Evolutionary conservation across 2,113 vertebrate species (phyloP), one percentile per base, ranked within the genome.

Genomic region (Lepidothrix coronata): DNA sequence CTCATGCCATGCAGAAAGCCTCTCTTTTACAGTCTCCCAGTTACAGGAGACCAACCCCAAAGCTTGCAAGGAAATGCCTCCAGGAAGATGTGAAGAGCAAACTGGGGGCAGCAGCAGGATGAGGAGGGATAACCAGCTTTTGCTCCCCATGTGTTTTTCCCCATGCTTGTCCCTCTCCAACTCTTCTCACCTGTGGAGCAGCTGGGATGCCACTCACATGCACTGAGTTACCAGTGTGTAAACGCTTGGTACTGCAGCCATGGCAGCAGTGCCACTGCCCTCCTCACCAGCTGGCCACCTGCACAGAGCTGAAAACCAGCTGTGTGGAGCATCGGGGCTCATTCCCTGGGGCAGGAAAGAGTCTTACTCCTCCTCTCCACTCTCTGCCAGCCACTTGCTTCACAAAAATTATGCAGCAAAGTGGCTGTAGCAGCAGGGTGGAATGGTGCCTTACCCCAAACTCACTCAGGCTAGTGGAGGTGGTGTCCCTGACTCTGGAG

Each of bases 301-400:
- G 33, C 0, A 0, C 1, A 0, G 52, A 39, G 24, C 37, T 43
- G 54, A 49, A 63, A 30, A 43, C 20, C 0, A 0, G 20, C 41
- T 7, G 7, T 8, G 3, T 0, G 3, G 35, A 61, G 55, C 44
- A 15, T 19, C 6, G n/a, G 20, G 14, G 25, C 44, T 23, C 17
- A 2, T 22, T 59, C 31, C 17, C 39, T 2, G 1, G 19, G 22
- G 17, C 31, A 13, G 31, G 8, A 54, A 80, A 58, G 5, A 3
- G 9, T 22, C 49, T 2, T 8, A 75, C 13, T 6, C 27, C n/a
- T 83, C 15, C n/a, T 75, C 41, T 52, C 51, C 0, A 5, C 31
- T 23, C 41, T 61, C 35, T 55, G 44, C 25, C 57, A 48, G n/a
- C 23, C 41, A 22, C 35, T 46, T 7, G 14, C 28, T 71, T 65